Percentiles rank a stretch among this genome's conserved stretches.
Conservation (phyloP, 2,888 invertebrate species). For the Thecocarcelia acutangulata region DNA sequence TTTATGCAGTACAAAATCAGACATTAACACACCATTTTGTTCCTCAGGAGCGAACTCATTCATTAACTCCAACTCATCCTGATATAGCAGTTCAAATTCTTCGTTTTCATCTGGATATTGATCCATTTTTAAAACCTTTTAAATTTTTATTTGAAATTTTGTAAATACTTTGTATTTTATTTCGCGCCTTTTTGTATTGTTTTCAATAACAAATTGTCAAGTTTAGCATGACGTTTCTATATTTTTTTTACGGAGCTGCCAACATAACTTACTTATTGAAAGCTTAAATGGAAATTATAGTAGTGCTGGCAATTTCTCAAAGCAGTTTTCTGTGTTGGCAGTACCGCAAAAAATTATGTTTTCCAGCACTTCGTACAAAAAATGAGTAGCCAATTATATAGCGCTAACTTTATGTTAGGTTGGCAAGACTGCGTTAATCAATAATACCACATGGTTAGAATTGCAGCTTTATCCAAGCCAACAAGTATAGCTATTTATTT, state of each 20-base stretch:
- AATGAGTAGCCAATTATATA: too few relatives aligned
- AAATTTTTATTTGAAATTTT: neutral
- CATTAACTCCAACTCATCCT: conserved; percentile 86
- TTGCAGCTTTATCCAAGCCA: too few relatives aligned
- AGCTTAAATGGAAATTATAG: neutral
- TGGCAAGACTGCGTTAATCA: too few relatives aligned
- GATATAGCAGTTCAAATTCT: conserved; percentile 87
- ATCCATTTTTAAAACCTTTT: conserved; percentile 69
- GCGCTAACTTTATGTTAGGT: too few relatives aligned
- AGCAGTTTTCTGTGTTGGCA: too few relatives aligned
- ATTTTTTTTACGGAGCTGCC: neutral
- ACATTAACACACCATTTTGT: conserved; percentile 63
- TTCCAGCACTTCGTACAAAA: neutral
- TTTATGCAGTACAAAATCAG: neutral
- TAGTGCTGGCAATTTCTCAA: neutral
- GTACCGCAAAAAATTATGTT: too few relatives aligned
- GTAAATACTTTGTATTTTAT: neutral
- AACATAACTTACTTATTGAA: neutral
- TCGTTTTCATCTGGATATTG: conserved; percentile 83
- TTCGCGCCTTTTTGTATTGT: conserved; percentile 50
- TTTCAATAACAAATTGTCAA: conserved; percentile 1
- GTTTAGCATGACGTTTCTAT: conserved; percentile 2
- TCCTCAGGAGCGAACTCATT: conserved; percentile 80
- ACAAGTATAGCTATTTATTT: too few relatives aligned
- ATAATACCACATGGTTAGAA: too few relatives aligned